Percentiles rank a stretch among this genome's conserved stretches.
Conservation (phyloP, 2,113 vertebrate genomes). For the Peucedramus taeniatus region DNA sequence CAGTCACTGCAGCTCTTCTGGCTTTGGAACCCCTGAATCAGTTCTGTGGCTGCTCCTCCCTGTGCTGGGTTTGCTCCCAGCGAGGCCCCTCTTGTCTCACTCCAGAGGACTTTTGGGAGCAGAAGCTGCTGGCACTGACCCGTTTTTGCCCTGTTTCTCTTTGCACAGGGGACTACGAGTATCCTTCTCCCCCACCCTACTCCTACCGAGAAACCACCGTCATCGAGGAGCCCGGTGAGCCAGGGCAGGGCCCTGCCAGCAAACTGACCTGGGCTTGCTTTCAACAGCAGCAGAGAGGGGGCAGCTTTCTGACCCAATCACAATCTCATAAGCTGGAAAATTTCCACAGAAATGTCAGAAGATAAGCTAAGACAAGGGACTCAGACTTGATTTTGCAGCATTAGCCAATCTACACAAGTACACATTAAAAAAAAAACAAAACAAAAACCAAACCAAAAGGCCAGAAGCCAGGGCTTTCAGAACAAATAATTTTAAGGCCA, state of each 20-base stretch:
- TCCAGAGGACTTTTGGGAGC: fast-evolving
- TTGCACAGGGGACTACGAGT: background rate
- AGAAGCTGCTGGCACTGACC: background rate
- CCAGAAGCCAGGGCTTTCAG: background rate
- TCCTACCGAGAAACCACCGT: background rate
- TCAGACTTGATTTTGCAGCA: background rate
- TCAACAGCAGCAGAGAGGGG: background rate
- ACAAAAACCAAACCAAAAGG: background rate
- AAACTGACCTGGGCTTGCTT: fast-evolving
- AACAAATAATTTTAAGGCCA: background rate
- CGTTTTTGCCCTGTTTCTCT: background rate
- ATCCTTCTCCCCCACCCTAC: slow-evolving; percentile 54
- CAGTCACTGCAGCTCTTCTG: background rate
- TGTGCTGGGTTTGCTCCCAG: background rate
- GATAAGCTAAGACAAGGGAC: background rate
- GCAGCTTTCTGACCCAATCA: background rate
- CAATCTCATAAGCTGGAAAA: background rate
- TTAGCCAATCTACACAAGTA: background rate
- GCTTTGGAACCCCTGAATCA: background rate
- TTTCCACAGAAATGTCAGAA: background rate
- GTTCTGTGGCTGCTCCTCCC: background rate
- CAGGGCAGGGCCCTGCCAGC: no score
- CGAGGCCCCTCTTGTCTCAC: background rate
- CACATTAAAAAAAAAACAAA: background rate
- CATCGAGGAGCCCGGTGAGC: slow-evolving; percentile 2